Percentiles rank a stretch among this genome's conserved stretches.
Evolutionary conservation across 92 coral and sea anemone genomes (phyloP).

Genomic region (Pocillopora meandrina): DNA sequence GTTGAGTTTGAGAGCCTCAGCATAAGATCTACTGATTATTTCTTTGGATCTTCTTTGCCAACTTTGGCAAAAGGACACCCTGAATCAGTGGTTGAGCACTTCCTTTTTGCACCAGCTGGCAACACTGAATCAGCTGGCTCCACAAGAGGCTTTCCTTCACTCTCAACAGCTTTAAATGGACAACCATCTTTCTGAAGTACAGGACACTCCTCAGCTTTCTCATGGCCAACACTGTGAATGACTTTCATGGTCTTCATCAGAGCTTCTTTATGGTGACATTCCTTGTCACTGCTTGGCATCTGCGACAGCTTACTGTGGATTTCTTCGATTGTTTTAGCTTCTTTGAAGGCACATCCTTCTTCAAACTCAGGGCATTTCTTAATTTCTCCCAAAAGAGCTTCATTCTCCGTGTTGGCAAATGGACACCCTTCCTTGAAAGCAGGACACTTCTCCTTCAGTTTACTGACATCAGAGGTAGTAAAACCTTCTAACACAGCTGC

Average conservation of each 20-base stretch:
- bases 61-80: constrained; percentile 80
- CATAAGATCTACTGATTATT: not conserved
- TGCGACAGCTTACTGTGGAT: constrained; percentile 73
- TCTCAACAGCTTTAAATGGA: constrained; percentile 84
- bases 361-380: constrained; percentile 95
- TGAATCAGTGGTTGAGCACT: constrained; percentile 64
- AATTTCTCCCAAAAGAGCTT: constrained; percentile 69
- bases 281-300: constrained; percentile 73
- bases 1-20: too few species aligned
- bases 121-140: constrained; percentile 61
- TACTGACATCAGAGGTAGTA: constrained; percentile 65
- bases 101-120: constrained; percentile 59
- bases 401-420: constrained; percentile 74
- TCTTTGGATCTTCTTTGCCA: constrained; percentile 23
- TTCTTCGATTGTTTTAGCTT: constrained; percentile 78
- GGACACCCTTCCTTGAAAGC: constrained; percentile 97
- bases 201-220: constrained; percentile 84
- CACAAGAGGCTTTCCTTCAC: constrained; percentile 78
- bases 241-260: constrained; percentile 83
- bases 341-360: constrained; percentile 93
- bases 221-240: constrained; percentile 78
- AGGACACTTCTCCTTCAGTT: constrained; percentile 86
- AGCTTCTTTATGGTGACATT: constrained; percentile 71
- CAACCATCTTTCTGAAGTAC: constrained; percentile 79
- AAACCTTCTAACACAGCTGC: constrained; percentile 54